Conservation (phyloP, 1,140 invertebrate species). For the Prorops nasuta region DNA sequence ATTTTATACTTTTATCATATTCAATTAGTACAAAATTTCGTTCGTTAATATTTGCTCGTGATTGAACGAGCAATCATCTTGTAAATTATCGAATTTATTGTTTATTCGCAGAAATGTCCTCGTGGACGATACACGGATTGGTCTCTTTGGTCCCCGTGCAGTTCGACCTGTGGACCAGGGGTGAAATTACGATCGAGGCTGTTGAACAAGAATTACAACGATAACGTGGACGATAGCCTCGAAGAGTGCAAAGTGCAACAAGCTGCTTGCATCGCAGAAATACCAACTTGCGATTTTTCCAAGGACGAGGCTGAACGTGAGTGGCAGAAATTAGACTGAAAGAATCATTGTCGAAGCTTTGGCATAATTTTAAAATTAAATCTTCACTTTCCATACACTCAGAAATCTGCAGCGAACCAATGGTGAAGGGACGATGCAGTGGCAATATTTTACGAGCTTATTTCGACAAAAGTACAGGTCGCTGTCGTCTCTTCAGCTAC, state of each 20-base stretch:
- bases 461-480: slow-evolving; percentile 65
- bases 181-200: slow-evolving; percentile 62
- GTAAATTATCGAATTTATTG: too few relatives aligned
- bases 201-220: slow-evolving; percentile 38
- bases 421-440: slow-evolving; percentile 64
- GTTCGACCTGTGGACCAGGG: slow-evolving; percentile 67
- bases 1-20: too few relatives aligned
- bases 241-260: slow-evolving; percentile 41
- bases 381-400: too few relatives aligned
- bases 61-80: too few relatives aligned
- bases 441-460: slow-evolving; percentile 69
- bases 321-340: too few relatives aligned
- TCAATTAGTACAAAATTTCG: too few relatives aligned
- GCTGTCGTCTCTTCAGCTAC: slow-evolving; percentile 73
- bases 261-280: slow-evolving; percentile 53
- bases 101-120: slow-evolving; percentile 40
- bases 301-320: slow-evolving; percentile 51
- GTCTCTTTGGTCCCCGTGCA: slow-evolving; percentile 68
- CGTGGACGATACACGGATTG: slow-evolving; percentile 57
- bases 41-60: too few relatives aligned
- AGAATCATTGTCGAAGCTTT: too few relatives aligned
- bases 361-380: too few relatives aligned
- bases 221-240: slow-evolving; percentile 41
- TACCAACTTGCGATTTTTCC: slow-evolving; percentile 56
- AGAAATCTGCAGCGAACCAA: slow-evolving; percentile 62